Percentiles rank a stretch among this genome's conserved stretches.
phyloP scores from a whole-genome alignment of 2,113 vertebrate genomes.

The Cranoglanis bouderius region DNA sequence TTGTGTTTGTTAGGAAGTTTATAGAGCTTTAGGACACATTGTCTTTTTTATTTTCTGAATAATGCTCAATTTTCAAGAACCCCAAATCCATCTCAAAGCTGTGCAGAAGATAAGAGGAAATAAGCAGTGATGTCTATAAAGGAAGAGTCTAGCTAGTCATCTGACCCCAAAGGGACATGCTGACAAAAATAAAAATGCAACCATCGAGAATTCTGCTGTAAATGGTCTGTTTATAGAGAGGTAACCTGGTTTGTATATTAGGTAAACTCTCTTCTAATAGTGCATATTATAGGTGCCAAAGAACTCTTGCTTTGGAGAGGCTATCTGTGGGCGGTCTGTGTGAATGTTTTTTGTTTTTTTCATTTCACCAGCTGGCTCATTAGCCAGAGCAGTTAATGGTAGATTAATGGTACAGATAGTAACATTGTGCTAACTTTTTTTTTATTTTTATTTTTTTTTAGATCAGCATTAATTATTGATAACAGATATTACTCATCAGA shows the following conservation, averaged over 20 bases:
- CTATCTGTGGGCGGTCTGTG: neutral
- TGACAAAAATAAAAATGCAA: neutral
- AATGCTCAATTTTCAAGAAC: neutral
- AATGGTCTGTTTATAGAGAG: neutral
- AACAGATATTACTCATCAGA: neutral
- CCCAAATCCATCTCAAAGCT: neutral
- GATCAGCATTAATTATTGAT: neutral
- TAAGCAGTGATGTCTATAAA: neutral
- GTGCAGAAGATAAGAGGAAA: neutral
- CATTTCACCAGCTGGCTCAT: neutral
- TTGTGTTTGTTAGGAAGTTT: neutral
- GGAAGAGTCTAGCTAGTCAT: neutral
- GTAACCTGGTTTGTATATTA: neutral
- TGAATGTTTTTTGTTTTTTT: neutral
- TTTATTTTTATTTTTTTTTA: no score
- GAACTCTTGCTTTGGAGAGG: neutral
- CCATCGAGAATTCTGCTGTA: neutral
- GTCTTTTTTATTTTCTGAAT: neutral
- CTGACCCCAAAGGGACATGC: neutral
- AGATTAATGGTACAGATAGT: constrained; percentile 8
- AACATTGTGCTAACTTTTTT: neutral
- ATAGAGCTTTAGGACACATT: neutral
- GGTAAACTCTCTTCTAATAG: neutral
- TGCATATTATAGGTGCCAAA: neutral
- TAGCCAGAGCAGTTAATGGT: constrained; percentile 1